These are phyloP conservation scores for Xylocopa sonorina DNA, from an alignment of 1,140 invertebrate species.

Conservation along the genomic window DNA sequence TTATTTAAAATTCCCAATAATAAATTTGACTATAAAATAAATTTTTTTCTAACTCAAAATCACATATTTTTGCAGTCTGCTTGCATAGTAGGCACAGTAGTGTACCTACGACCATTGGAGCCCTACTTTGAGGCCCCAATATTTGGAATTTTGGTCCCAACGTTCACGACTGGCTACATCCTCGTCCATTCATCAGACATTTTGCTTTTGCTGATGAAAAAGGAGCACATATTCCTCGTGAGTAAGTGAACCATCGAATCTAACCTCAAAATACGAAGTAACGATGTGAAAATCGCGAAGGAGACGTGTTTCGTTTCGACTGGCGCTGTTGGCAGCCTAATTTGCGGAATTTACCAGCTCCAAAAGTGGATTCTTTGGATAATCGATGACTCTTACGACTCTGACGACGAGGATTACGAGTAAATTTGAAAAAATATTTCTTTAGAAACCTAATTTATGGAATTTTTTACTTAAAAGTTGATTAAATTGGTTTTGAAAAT, in stretches of 20 bases:
- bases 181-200: constrained; percentile 62
- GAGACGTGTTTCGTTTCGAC: constrained; percentile 47
- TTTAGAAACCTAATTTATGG: no score
- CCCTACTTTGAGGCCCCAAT: constrained; percentile 40
- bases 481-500: background rate
- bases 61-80: constrained; percentile 50
- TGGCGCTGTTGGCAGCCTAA: constrained; percentile 34
- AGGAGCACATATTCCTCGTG: constrained; percentile 58
- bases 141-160: constrained; percentile 63
- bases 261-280: background rate
- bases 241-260: constrained; percentile 29
- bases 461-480: no score
- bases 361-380: constrained; percentile 40
- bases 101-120: constrained; percentile 38
- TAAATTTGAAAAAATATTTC: constrained; percentile 11
- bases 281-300: constrained; percentile 14
- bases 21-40: no score
- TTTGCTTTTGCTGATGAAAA: background rate
- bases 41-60: background rate
- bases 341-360: constrained; percentile 50
- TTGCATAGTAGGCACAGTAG: constrained; percentile 62
- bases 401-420: constrained; percentile 7
- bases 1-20: no score
- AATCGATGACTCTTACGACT: background rate
- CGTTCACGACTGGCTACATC: constrained; percentile 67